Evolutionary conservation across 2,888 invertebrate species (phyloP), one percentile per base, ranked within the genome.

Genomic region (Microchrysa polita): DNA sequence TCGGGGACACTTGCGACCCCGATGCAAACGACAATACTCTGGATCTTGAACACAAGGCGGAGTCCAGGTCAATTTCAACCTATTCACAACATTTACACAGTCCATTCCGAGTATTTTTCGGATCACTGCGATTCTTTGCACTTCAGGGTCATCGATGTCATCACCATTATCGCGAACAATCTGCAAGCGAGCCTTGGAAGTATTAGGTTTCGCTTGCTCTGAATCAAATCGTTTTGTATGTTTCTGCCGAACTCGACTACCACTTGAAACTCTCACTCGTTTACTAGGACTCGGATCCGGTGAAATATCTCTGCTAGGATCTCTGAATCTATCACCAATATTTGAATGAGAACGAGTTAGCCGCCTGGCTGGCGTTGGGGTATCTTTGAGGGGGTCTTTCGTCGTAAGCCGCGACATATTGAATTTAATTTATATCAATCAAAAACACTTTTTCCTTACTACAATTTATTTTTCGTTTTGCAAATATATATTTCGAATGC

Each of bases 41-140:
- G 81, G 77, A 53, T 83, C 80, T 18, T 80, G 79, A 0, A 82
- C 79, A 57, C 84, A 84, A 9, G 78, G 78, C 9, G 84, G 82
- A 1, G 80, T 78, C 67, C 77, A 79, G 2, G 80, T 79, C 1
- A 81, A 73, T 2, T 81, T 80, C 23, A 84, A 73, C 1, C 84
- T 82, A 9, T 78, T 74, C 5, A 79, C 79, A 4, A 79, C 81
- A 23, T 81, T 79, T 72, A 83, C 78, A 73, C 82, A 84, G 42
- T 82, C 76, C 67, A 80, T 81, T 0, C 83, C 83, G 2, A 84
- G 79, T 0, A 82, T 76, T 0, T 79, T 79, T 10, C 60, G 23
- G 10, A 44, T 48, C 22, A 20, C 57, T 16, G 34, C 69, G 16
- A 69, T 69, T 40, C 34, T 40, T 10, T 18, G 5, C 4, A 69